Percentiles rank a stretch among this genome's conserved stretches.
phyloP scores from a whole-genome alignment of 1,140 invertebrate genomes.

The Drosophila sulfurigaster region DNA sequence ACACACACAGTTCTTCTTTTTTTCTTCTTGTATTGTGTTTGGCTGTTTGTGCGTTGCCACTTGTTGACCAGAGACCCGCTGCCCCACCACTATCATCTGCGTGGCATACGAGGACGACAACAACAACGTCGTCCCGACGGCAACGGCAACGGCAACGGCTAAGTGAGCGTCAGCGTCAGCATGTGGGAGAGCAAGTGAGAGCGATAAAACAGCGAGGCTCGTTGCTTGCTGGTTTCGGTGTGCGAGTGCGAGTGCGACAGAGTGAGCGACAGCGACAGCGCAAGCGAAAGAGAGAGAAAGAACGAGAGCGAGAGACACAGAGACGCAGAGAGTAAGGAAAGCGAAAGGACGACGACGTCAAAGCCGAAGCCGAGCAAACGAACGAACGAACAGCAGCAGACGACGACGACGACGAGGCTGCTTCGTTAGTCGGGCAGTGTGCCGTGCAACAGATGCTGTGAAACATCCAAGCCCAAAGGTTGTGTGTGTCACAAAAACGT shows the following conservation, averaged over 20 bases:
- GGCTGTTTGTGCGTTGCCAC: conserved; percentile 54
- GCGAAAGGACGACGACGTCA: background rate
- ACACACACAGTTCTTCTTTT: too few species aligned
- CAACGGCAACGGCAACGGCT: background rate
- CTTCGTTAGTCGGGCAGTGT: conserved; percentile 61
- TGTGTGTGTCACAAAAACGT: conserved; percentile 55
- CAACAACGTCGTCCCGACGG: background rate
- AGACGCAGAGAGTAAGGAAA: background rate
- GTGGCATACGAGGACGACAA: background rate
- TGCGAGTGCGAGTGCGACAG: background rate
- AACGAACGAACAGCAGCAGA: background rate
- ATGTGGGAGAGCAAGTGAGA: too few species aligned
- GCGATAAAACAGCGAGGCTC: too few species aligned
- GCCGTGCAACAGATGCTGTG: conserved; percentile 79
- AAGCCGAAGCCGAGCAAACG: conserved; percentile 4
- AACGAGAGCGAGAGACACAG: too few species aligned
- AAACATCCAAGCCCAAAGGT: conserved; percentile 76
- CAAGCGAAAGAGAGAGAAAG: background rate
- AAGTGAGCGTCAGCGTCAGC: too few species aligned
- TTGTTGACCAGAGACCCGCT: conserved; percentile 62
- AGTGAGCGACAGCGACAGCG: background rate
- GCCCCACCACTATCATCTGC: background rate
- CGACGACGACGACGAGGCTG: conserved; percentile 49
- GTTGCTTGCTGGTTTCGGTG: too few species aligned
- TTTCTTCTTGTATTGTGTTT: too few species aligned